Base-by-base conservation (phyloP, 2,888 invertebrate genomes). In the Apotomis turbidana region DNA sequence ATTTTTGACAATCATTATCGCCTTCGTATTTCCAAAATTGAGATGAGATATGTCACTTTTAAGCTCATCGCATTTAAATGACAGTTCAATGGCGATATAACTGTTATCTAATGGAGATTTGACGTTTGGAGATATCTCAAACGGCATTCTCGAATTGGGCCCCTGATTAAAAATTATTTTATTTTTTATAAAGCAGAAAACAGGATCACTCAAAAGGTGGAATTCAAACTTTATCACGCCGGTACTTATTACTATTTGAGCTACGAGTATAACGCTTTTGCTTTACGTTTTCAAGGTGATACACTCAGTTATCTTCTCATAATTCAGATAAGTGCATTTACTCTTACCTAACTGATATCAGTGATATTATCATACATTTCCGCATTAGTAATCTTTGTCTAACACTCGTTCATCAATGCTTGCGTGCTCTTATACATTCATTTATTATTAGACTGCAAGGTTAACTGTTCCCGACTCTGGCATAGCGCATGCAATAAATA, bases 361-460 rank as follows among this genome's bases (percentile, higher is more conserved):
- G 38, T 68, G 62, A 58, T 63, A 71, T 38, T n/a, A 44, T 54
- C 46, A 62, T 15, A 72, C 63, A 73, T 63, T 78, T 80, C 80
- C 78, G 79, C 78, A 75, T 80, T 77, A 71, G 70, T 77, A 75
- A 80, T 82, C 41, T 41, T 41, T 84, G 83, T 83, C 81, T 83
- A 78, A 76, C 49, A 36, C 15, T 61, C 61, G 57, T 36, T 61
- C 57, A 71, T 67, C 55, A 61, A 62, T 61, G 27, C 46, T 66
- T 67, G 62, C 67, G 44, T 68, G 71, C 52, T 87, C 87, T 83
- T 87, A 86, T 86, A 85, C 88, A 88, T 89, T 84, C 84, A 85
- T 85, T 84, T 93, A 92, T 90, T 89, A 90, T 88, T 93, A 92
- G 90, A 85, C 80, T 81, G 83, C 92, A 91, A 91, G 92, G 92